Conservation (phyloP, 2,888 invertebrate species). For the Dendrolimus houi region DNA sequence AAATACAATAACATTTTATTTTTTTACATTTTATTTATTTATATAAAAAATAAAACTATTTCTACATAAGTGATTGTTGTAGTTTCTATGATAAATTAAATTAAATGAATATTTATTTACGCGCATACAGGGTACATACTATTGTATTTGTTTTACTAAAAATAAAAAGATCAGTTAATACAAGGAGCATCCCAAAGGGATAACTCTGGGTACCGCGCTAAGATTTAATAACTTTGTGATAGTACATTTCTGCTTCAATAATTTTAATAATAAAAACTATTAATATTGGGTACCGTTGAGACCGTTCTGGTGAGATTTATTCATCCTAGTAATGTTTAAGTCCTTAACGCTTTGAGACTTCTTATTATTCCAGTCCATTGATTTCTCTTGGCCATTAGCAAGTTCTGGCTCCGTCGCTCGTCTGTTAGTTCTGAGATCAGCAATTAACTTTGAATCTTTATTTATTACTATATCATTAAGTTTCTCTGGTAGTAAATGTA, state of each 20-base stretch:
- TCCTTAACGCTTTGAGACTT: conserved; percentile 39
- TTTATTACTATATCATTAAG: conserved; percentile 37
- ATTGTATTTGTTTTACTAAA: no score
- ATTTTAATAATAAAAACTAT: background rate
- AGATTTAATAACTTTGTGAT: no score
- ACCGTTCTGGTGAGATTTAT: conserved; percentile 27
- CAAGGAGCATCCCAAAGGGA: no score
- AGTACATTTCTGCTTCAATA: background rate
- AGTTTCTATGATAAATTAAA: no score
- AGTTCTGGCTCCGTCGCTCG: conserved; percentile 22
- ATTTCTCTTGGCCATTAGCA: conserved; percentile 20
- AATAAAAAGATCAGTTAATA: no score
- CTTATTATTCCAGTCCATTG: conserved; percentile 14
- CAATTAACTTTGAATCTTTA: conserved; percentile 28
- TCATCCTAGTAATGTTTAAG: conserved; percentile 23
- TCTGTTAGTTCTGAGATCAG: conserved; percentile 18
- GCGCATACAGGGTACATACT: no score
- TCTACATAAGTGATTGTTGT: no score
- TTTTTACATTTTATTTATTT: no score
- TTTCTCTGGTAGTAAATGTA: conserved; percentile 44
- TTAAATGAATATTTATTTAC: no score
- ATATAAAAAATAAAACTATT: no score
- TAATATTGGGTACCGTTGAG: conserved; percentile 29
- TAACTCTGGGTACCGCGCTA: no score
- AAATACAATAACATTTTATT: conserved; percentile 13